These are phyloP conservation scores for Oophaga pumilio DNA, from an alignment of 2,113 vertebrate genomes.

Conservation along the genomic window DNA sequence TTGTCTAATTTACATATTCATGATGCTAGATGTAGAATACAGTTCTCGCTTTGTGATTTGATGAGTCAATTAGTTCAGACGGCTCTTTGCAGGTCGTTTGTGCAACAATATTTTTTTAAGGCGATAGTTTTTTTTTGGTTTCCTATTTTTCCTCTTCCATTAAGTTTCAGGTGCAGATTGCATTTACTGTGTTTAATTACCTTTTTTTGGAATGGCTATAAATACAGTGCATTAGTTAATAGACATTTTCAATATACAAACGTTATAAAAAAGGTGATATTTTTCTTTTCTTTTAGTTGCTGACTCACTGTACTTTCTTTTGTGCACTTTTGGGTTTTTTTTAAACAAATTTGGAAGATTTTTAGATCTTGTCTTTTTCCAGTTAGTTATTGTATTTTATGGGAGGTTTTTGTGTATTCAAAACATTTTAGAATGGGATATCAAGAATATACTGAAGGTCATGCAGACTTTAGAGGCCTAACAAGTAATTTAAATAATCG, in stretches of 20 bases:
- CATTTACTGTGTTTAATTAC: not conserved
- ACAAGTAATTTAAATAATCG: too few relatives aligned
- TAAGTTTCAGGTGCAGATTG: not conserved
- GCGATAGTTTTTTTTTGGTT: conserved; percentile 18
- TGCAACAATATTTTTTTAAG: conserved; percentile 11
- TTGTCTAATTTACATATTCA: conserved; percentile 54
- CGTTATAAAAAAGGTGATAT: not conserved
- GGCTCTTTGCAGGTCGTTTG: conserved; percentile 28
- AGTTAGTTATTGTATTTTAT: not conserved
- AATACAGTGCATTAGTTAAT: not conserved
- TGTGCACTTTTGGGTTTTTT: not conserved
- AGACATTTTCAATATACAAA: not conserved
- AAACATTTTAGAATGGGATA: not conserved
- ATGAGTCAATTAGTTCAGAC: conserved; percentile 40
- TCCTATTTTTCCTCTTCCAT: not conserved
- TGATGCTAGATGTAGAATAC: conserved; percentile 37
- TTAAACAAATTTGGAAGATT: not conserved
- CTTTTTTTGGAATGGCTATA: not conserved
- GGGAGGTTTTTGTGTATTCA: not conserved
- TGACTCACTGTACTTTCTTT: not conserved
- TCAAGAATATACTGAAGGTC: not conserved
- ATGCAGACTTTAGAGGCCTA: not conserved
- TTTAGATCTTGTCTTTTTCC: not conserved
- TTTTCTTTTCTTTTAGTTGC: not conserved
- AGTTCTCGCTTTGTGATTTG: conserved; percentile 45